phyloP scores from a whole-genome alignment of 2,888 invertebrate genomes.

The Aromia moschata region DNA sequence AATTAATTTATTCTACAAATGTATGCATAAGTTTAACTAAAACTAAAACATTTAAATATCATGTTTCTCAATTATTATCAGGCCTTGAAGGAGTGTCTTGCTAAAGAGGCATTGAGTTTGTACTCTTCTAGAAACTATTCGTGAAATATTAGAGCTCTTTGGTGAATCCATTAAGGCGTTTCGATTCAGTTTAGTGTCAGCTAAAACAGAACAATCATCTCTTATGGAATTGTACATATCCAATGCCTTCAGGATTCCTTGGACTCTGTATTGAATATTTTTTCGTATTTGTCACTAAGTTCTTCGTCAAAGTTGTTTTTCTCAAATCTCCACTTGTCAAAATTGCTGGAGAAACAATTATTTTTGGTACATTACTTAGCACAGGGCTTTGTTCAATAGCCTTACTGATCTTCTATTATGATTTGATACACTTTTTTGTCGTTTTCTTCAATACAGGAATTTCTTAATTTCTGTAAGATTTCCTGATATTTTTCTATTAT shows the following conservation, averaged over 20 bases:
- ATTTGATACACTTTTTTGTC: too few species aligned
- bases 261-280: conserved; percentile 24
- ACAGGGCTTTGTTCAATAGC: conserved; percentile 25
- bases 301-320: conserved; percentile 34
- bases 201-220: conserved; percentile 22
- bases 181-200: conserved; percentile 30
- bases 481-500: not conserved
- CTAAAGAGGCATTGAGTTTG: conserved; percentile 33
- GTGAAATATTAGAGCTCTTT: conserved; percentile 13
- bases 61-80: too few species aligned
- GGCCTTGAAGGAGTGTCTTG: conserved; percentile 31
- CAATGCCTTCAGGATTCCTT: conserved; percentile 25
- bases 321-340: conserved; percentile 30
- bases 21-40: too few species aligned
- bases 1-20: too few species aligned
- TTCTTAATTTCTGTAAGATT: not conserved
- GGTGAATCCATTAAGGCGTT: conserved; percentile 19
- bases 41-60: too few species aligned
- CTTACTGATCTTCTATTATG: conserved; percentile 20
- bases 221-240: conserved; percentile 29
- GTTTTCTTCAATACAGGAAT: conserved; percentile 14
- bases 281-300: conserved; percentile 30
- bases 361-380: conserved; percentile 14
- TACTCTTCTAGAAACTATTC: conserved; percentile 29
- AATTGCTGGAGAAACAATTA: conserved; percentile 30